Base-by-base conservation (phyloP, 2,888 invertebrate species). In the Hypercompe scribonia region DNA sequence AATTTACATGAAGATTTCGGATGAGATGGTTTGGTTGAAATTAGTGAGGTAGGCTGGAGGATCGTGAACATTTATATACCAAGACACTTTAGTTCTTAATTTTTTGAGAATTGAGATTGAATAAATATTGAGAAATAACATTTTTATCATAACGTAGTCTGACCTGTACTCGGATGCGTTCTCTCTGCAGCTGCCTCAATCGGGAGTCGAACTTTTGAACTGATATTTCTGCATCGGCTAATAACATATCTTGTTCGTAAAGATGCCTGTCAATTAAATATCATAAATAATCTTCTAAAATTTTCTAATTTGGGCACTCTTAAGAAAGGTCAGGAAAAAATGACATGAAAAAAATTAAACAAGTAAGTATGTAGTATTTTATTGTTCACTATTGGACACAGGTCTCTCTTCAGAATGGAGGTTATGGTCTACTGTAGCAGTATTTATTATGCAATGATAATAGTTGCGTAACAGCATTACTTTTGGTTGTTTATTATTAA, bases 121-220 rank as follows among this genome's bases (percentile, higher is more conserved):
- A 39, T 13, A 39, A n/a, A 10, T 1, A n/a, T n/a, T 8, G n/a
- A 8, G 50, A 50, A 8, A n/a, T 54, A 54, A 11, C 10, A 67
- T 50, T n/a, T 31, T 31, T 54, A 42, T 24, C 13, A 24, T 61
- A 3, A 21, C 66, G 31, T 31, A 31, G 4, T n/a, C 65, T 68
- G 61, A 97, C 96, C 86, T 97, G 96, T 2, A 97, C 96, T 10
- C 96, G 90, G 24, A 97, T 92, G 39, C 97, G 96, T 74, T 96
- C 95, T 36, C 96, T 89, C 75, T 96, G 95, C 7, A 97, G 88
- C 70, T 96, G 91, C 42, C 92, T 90, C 7, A 98, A 87, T 34
- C 96, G 92, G 0, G 96, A 91, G 90, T 99, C 98, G 84, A 98
- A 98, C 36, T 96, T 90, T 34, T 96, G 91, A 33, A 98, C 96